Conservation (phyloP, 2,797 vertebrate genomes). For the Neoniphon sammara region DNA sequence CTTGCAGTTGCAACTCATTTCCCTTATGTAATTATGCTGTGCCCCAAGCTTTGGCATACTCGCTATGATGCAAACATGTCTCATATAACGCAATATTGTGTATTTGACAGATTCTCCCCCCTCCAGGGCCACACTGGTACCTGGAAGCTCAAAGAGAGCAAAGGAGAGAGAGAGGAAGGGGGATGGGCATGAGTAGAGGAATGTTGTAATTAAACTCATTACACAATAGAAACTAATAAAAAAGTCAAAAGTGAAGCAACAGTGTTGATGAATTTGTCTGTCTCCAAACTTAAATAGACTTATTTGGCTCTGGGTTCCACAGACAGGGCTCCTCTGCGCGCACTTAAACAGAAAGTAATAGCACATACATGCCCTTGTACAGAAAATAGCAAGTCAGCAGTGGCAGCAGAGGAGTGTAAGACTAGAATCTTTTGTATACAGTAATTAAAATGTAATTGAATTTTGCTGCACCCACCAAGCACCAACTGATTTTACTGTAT, state of each 20-base stretch:
- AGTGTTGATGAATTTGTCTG: conserved; percentile 12
- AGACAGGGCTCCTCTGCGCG: not conserved
- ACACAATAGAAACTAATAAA: conserved; percentile 1
- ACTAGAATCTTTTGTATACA: conserved; percentile 25
- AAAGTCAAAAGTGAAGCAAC: not conserved
- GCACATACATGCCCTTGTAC: conserved; percentile 19
- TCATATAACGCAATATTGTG: conserved; percentile 52
- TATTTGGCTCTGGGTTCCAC: conserved; percentile 3
- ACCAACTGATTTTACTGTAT: conserved; percentile 41
- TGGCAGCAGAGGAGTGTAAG: conserved; percentile 11
- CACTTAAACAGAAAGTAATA: conserved; percentile 20
- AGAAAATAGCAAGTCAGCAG: conserved; percentile 45
- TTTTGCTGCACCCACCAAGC: conserved; percentile 32
- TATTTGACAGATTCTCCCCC: conserved; percentile 41
- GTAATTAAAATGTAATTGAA: conserved; percentile 63
- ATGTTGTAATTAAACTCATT: conserved; percentile 28
- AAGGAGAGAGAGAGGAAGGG: not conserved
- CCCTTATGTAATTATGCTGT: conserved; percentile 63
- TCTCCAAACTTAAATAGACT: not conserved
- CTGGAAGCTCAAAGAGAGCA: conserved; percentile 19
- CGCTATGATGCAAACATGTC: conserved; percentile 56
- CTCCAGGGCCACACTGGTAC: conserved; percentile 20
- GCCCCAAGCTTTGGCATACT: conserved; percentile 35
- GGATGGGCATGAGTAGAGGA: not conserved
- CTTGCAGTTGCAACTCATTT: conserved; percentile 56